Conservation (phyloP, 2,113 vertebrate species). For the Cygnus atratus region DNA sequence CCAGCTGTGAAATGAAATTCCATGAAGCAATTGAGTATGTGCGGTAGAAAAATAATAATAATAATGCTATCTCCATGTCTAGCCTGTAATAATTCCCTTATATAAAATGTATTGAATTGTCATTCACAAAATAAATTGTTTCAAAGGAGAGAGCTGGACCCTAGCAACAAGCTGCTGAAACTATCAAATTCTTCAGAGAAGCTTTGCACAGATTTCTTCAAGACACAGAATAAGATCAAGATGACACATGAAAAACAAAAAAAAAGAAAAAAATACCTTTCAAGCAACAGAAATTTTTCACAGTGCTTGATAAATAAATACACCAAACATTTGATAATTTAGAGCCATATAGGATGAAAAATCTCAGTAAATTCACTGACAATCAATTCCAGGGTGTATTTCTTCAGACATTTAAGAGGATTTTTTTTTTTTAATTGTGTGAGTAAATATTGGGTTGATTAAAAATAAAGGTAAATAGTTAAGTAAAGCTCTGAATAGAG, state of each 20-base stretch:
- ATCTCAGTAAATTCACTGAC: not conserved
- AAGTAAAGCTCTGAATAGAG: not conserved
- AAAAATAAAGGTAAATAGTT: not conserved
- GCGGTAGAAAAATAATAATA: not conserved
- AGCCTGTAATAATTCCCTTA: not conserved
- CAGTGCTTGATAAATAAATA: not conserved
- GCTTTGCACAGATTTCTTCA: not conserved
- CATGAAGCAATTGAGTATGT: not conserved
- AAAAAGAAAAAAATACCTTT: not conserved
- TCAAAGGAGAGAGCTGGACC: not conserved
- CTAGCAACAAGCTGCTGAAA: conserved; percentile 7
- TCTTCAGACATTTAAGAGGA: not conserved
- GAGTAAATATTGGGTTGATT: not conserved
- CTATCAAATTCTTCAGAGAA: not conserved
- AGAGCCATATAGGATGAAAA: not conserved
- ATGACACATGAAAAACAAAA: not conserved
- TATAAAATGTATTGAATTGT: conserved; percentile 25
- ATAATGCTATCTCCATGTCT: not conserved
- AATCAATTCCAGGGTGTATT: not conserved
- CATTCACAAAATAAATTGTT: conserved; percentile 31
- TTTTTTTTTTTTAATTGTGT: not conserved
- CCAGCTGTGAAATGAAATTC: conserved; percentile 56
- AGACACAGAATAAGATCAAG: not conserved
- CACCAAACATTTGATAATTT: not conserved
- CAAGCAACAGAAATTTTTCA: not conserved